phyloP scores from a whole-genome alignment of 2,888 invertebrate species.

The Chloromyia formosa region DNA sequence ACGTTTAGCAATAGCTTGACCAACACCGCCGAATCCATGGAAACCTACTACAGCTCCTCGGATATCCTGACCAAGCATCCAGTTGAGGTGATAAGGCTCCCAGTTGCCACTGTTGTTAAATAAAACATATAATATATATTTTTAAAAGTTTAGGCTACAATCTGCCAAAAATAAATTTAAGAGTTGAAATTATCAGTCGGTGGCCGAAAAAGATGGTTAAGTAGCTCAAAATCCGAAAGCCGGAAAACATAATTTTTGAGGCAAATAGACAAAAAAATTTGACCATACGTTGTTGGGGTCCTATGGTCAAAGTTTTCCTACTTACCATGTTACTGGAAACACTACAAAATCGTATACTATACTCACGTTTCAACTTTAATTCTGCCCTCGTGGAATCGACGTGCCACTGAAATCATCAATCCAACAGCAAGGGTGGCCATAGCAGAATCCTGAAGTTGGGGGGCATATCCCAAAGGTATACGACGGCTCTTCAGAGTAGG shows the following conservation, averaged over 20 bases:
- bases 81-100: conserved; percentile 72
- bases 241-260: no score
- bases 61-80: conserved; percentile 79
- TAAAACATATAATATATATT: neutral
- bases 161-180: no score
- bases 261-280: no score
- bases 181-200: no score
- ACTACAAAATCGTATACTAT: no score
- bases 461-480: conserved; percentile 78
- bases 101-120: conserved; percentile 62
- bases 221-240: no score
- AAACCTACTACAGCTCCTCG: conserved; percentile 78
- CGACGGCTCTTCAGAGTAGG: conserved; percentile 71
- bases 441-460: conserved; percentile 73
- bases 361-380: conserved; percentile 64
- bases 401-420: conserved; percentile 74
- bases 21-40: conserved; percentile 79
- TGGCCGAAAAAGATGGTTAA: no score
- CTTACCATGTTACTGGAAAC: no score
- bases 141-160: no score
- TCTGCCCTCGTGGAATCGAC: conserved; percentile 77
- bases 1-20: conserved; percentile 73
- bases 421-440: conserved; percentile 82
- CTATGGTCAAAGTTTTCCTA: no score
- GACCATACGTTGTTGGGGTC: no score